phyloP scores from a whole-genome alignment of 2,888 invertebrate species.

The Luffia ferchaultella region DNA sequence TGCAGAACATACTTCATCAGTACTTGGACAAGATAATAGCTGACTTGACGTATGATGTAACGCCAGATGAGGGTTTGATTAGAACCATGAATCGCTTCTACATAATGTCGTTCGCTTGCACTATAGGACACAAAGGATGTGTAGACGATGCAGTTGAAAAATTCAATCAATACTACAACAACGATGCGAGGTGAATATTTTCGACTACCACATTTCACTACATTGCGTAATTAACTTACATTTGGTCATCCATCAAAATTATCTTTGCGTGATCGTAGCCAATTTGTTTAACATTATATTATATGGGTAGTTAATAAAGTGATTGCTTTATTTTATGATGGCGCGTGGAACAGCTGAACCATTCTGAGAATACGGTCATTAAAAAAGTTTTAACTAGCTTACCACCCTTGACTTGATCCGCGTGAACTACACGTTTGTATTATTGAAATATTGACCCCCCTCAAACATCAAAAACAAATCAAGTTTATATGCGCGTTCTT shows the following conservation, averaged over 20 bases:
- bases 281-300: not conserved
- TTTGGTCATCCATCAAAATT: too few species aligned
- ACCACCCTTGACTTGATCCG: too few species aligned
- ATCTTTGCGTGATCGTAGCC: not conserved
- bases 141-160: slow-evolving; percentile 29
- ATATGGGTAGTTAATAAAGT: not conserved
- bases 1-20: slow-evolving; percentile 29
- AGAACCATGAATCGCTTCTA: slow-evolving; percentile 43
- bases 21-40: slow-evolving; percentile 33
- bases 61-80: slow-evolving; percentile 26
- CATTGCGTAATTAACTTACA: too few species aligned
- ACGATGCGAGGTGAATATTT: slow-evolving; percentile 26
- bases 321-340: slow-evolving; percentile 6
- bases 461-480: too few species aligned
- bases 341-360: too few species aligned
- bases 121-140: slow-evolving; percentile 66
- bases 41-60: slow-evolving; percentile 35
- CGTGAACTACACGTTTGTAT: too few species aligned
- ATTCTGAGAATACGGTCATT: too few species aligned
- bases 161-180: slow-evolving; percentile 25
- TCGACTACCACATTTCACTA: too few species aligned
- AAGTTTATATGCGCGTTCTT: too few species aligned
- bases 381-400: too few species aligned
- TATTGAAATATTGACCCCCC: too few species aligned
- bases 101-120: slow-evolving; percentile 70